Base-by-base conservation (phyloP, 2,113 vertebrate genomes). In the Malurus elegans region DNA sequence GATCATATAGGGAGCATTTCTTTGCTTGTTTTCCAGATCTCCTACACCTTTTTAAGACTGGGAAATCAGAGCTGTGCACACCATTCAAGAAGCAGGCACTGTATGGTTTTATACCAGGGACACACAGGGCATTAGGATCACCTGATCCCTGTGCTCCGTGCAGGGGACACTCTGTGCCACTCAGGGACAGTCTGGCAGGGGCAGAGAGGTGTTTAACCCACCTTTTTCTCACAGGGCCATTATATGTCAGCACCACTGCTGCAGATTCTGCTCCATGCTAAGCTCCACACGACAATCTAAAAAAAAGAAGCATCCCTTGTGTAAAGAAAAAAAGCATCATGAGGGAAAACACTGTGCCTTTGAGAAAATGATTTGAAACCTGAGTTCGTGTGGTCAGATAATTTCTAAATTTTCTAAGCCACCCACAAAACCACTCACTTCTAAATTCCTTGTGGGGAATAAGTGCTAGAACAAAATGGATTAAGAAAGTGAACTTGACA, bases 401-500 rank as follows among this genome's bases (percentile, higher is more conserved):
- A 81, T 78, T 64, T 91, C 53, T 86, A 53, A 23, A 42, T 51
- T 86, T 91, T 69, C 66, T 76, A 67, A 83, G 51, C 9, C 25
- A 64, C 12, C 34, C 79, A 75, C 18, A 65, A 80, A 91, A 19
- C 6, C 18, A 51, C 32, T 78, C 31, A 72, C 24, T 69, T 86
- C 20, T 64, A 92, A 73, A 14, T 86, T 25, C 14, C 31, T 32
- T 34, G 34, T 60, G 54, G 26, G 4, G 23, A 89, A 44, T 67
- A 57, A 90, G 7, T 67, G 32, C 15, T 18, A 65, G 31, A 82
- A 82, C 6, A 73, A 93, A 93, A 73, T 83, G 10, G 69, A 85
- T 78, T 86, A 81, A 82, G 48, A 87, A 92, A 82, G 36, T 80
- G 76, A 92, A 65, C n/a, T 53, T 86, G 58, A 87, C 60, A 92